phyloP scores from a whole-genome alignment of 2,888 invertebrate genomes.

The Lysandra coridon region DNA sequence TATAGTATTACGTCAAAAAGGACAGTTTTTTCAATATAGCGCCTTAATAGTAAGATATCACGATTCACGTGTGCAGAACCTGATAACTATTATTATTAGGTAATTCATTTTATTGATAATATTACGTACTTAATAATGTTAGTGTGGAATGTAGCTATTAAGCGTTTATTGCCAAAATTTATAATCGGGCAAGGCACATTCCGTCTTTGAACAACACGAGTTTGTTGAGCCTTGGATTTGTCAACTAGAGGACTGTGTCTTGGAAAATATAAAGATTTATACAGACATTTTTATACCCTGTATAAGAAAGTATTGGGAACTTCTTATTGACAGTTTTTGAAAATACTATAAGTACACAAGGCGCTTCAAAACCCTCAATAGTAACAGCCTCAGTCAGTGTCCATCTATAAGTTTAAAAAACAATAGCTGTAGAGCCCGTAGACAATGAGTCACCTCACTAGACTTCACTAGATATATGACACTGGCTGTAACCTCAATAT shows the following conservation, averaged over 20 bases:
- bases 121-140: not conserved
- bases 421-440: not conserved
- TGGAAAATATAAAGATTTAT: not conserved
- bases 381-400: no score
- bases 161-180: not conserved
- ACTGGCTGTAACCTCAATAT: constrained; percentile 5
- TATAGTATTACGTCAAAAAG: no score
- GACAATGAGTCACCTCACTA: no score
- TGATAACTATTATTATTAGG: no score
- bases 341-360: no score
- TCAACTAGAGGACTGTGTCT: not conserved
- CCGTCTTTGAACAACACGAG: not conserved
- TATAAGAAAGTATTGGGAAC: no score
- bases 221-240: not conserved
- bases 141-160: not conserved
- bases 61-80: no score
- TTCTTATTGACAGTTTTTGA: no score
- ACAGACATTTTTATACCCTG: no score
- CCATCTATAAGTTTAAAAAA: not conserved
- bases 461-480: not conserved
- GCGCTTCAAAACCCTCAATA: no score
- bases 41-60: no score
- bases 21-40: no score
- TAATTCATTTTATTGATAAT: not conserved
- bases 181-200: not conserved